Evolutionary conservation across 2,888 invertebrate genomes (phyloP).

Genomic region (Trissoscelio sp.): DNA sequence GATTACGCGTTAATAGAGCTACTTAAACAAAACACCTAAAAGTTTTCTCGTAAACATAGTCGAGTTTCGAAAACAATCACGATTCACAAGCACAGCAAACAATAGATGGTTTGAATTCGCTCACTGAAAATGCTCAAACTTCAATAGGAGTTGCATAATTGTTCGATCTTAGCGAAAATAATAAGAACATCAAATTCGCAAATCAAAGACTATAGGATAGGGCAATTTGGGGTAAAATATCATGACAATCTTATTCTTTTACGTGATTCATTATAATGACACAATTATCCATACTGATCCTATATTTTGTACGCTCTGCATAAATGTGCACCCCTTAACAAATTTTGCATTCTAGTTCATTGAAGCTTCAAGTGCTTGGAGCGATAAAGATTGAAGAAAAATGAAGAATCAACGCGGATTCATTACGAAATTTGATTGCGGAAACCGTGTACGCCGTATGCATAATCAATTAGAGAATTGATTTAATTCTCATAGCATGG

Average conservation of each 20-base stretch:
- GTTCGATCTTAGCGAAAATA: constrained; percentile 38
- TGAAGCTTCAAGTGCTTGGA: no score
- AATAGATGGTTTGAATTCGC: constrained; percentile 49
- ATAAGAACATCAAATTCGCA: constrained; percentile 24
- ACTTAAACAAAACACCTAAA: constrained; percentile 59
- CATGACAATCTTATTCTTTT: no score
- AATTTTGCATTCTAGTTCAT: no score
- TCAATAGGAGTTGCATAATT: constrained; percentile 46
- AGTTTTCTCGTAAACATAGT: constrained; percentile 45
- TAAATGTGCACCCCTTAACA: no score
- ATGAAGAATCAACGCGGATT: constrained; percentile 33
- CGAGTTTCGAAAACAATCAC: constrained; percentile 57
- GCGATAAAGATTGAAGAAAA: no score
- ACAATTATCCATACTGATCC: no score
- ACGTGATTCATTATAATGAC: no score
- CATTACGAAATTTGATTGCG: constrained; percentile 41
- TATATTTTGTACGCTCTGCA: no score
- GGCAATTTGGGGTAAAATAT: neutral
- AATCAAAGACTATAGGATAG: constrained; percentile 12
- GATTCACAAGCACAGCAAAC: constrained; percentile 51
- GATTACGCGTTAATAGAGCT: constrained; percentile 60
- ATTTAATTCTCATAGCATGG: constrained; percentile 40
- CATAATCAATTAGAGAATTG: constrained; percentile 65
- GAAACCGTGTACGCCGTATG: constrained; percentile 48
- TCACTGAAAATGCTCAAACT: constrained; percentile 53